Base-by-base conservation (phyloP, 1,140 invertebrate genomes). In the Drosophila orena region DNA sequence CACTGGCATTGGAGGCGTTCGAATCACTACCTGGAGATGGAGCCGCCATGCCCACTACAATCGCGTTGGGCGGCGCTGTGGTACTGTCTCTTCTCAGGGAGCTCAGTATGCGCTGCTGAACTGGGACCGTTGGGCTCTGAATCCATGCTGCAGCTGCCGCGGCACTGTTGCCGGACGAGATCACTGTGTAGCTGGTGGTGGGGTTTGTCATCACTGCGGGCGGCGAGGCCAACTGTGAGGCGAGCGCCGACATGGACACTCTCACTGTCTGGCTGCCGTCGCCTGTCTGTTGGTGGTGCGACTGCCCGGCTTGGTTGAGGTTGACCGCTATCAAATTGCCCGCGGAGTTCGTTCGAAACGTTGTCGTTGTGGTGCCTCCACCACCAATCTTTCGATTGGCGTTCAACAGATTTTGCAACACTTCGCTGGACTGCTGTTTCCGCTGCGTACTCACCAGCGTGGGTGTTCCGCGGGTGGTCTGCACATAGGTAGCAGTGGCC, bases 261-360 rank as follows among this genome's bases (percentile, higher is more conserved):
- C 92, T 78, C 20, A 92, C 91, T 27, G 83, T 91, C 35, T 90
- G 85, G 3, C 57, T 70, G 0, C 71, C 81, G 50, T 81, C 81
- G 1, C 22, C 38, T 1, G 74, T 12, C 50, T 85, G 71, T 35
- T 85, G 77, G 11, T 80, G 83, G 24, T 69, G 58, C 4, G 49
- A 11, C 30, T 91, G 81, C 0, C 43, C 49, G 7, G 75, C 37
- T 40, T 90, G 90, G 43, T 91, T 90, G 12, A 92, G 86, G 73
- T 93, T 93, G 1, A 93, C 88, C 0, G 93, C 90, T 59, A 93
- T 93, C 30, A 93, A 66, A 71, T 94, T 93, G 40, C 91, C 92
- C n/a, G 93, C 92, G 37, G 93, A 93, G 40, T 91, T 86, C 1
- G 90, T 90, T 10, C 91, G 91, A 73, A 91, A 91, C 14, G 90